Percentiles rank a stretch among this genome's conserved stretches.
phyloP scores from a whole-genome alignment of 2,113 vertebrate genomes.

The Corvus cornix region DNA sequence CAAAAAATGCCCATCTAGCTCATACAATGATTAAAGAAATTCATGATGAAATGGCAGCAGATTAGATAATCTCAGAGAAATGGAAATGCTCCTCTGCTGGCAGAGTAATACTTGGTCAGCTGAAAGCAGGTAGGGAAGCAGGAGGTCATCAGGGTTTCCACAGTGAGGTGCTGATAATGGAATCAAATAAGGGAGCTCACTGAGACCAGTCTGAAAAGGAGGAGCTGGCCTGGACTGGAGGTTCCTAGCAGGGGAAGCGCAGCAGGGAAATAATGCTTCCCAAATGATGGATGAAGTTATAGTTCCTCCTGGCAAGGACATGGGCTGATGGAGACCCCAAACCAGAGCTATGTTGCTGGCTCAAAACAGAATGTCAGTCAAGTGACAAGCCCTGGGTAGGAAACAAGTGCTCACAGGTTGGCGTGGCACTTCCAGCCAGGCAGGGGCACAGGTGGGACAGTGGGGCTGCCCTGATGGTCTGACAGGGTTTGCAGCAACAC shows the following conservation, averaged over 20 bases:
- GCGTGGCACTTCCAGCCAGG: background rate
- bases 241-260: background rate
- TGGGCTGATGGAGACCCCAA: background rate
- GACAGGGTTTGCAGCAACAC: background rate
- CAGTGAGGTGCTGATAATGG: background rate
- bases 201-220: conserved; percentile 18
- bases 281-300: background rate
- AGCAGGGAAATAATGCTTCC: background rate
- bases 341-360: background rate
- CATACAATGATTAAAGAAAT: conserved; percentile 60
- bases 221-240: background rate
- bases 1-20: conserved; percentile 38
- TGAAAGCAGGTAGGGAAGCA: conserved; percentile 22
- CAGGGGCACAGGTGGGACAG: background rate
- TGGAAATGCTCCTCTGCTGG: conserved; percentile 69
- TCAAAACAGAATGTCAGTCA: background rate
- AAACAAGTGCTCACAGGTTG: background rate
- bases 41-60: conserved; percentile 69
- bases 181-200: background rate
- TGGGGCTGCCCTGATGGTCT: background rate
- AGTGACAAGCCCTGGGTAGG: background rate
- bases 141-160: conserved; percentile 24
- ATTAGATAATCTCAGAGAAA: conserved; percentile 72
- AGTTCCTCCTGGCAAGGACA: background rate
- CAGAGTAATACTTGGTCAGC: conserved; percentile 47